Conservation (phyloP, 2,113 vertebrate species). For the Lipophrys pholis region DNA sequence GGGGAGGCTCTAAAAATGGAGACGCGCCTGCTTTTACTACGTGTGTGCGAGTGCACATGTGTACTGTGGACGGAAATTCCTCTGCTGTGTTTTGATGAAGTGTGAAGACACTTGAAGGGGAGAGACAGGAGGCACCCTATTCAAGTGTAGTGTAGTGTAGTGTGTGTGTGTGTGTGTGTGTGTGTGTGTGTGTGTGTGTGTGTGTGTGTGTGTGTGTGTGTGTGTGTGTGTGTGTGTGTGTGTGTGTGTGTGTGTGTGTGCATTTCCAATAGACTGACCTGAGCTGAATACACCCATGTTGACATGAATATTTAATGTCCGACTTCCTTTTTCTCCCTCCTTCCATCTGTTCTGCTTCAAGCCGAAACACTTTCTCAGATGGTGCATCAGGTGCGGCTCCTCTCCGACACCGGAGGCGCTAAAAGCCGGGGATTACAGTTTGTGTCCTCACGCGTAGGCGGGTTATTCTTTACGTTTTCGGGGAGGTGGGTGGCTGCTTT, state of each 20-base stretch:
- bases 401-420: slow-evolving; percentile 14
- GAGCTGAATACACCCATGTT: background rate
- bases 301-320: slow-evolving; percentile 11
- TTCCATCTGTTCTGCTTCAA: background rate
- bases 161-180: background rate
- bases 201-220: no score
- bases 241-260: no score
- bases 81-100: no score
- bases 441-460: background rate
- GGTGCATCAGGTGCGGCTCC: background rate
- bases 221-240: background rate
- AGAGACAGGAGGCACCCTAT: no score
- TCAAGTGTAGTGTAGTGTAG: no score
- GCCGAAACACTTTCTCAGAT: background rate
- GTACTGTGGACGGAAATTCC: no score
- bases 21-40: slow-evolving; percentile 6
- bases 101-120: no score
- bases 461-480: slow-evolving; percentile 10
- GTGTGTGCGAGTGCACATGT: background rate
- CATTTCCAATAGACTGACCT: background rate
- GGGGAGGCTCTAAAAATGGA: slow-evolving; percentile 69
- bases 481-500: slow-evolving; percentile 21
- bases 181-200: no score
- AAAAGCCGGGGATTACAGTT: background rate
- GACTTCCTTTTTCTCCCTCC: background rate